These are phyloP conservation scores for Drosophila algonquin DNA, from an alignment of 2,888 invertebrate species.

Conservation along the genomic window DNA sequence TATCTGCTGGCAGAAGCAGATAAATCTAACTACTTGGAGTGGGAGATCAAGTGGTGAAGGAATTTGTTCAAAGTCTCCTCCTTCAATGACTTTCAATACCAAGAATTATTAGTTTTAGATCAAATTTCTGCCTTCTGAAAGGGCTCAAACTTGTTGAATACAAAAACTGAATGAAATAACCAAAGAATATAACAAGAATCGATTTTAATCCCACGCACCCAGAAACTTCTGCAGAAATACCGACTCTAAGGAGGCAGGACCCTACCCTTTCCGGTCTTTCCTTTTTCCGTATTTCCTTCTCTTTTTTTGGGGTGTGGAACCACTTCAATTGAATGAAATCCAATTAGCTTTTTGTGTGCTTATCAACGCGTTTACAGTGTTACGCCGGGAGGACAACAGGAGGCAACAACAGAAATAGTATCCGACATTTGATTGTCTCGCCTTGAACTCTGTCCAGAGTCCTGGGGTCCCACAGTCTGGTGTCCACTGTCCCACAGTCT, in stretches of 20 bases:
- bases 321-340: slow-evolving; percentile 61
- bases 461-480: no score
- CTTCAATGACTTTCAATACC: neutral
- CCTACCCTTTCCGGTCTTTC: neutral
- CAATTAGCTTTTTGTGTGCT: slow-evolving; percentile 69
- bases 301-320: neutral
- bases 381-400: slow-evolving; percentile 4
- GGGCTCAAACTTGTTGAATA: neutral
- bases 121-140: neutral
- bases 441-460: slow-evolving; percentile 28
- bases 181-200: neutral
- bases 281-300: neutral
- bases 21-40: neutral
- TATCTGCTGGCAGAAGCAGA: no score
- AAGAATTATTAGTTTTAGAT: neutral
- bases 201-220: neutral
- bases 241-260: neutral
- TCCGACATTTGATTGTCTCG: slow-evolving; percentile 72
- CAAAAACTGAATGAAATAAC: neutral
- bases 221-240: neutral
- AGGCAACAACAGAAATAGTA: slow-evolving; percentile 58
- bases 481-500: slow-evolving; percentile 13
- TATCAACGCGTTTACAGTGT: slow-evolving; percentile 67
- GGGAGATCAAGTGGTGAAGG: slow-evolving; percentile 1
- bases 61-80: neutral